Evolutionary conservation across 2,888 invertebrate genomes (phyloP), one percentile per base, ranked within the genome.

Genomic region (Octodonta nipae): DNA sequence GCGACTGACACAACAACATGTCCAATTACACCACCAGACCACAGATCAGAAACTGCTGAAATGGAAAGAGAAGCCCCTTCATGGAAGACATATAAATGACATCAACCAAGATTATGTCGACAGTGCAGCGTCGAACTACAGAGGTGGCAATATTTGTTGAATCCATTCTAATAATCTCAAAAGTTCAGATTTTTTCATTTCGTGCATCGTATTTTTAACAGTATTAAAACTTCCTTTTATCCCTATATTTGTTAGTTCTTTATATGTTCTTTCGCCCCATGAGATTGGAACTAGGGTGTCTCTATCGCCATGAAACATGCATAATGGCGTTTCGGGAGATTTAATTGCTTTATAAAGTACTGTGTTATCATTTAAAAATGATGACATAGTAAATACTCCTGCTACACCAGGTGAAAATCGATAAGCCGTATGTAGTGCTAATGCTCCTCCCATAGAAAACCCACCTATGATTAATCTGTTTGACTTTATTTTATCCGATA

Each of bases 371-470:
- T 82, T 81, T 0, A 88, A 64, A 52, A 87, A 88, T 4, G 83
- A 76, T 7, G 87, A 85, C 36, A 84, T 67, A 0, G 73, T 73
- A 60, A 86, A 82, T 2, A 73, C 71, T 3, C 83, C 87, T 12
- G 78, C 84, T 5, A 87, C 34, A 6, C 74, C 68, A 2, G 67
- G 67, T 10, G 71, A 66, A 54, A 74, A 72, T 51, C 78, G 67
- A 50, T 74, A 85, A 1, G 72, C 82, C 12, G 78, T 60, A 45
- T 88, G 81, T 11, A 85, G 52, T 1, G 87, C 71, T 47, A 87
- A 58, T 0, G 78, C 71, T 16, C 85, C 87, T 13, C 88, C 88
- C 85, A 87, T 88, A 4, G 88, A 87, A 59, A 87, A 87, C 3
- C 84, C 83, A 52, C 80, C 75, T 75, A 45, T n/a, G n/a, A n/a